phyloP scores from a whole-genome alignment of 2,113 vertebrate species.

The Nothobranchius kuhntae region DNA sequence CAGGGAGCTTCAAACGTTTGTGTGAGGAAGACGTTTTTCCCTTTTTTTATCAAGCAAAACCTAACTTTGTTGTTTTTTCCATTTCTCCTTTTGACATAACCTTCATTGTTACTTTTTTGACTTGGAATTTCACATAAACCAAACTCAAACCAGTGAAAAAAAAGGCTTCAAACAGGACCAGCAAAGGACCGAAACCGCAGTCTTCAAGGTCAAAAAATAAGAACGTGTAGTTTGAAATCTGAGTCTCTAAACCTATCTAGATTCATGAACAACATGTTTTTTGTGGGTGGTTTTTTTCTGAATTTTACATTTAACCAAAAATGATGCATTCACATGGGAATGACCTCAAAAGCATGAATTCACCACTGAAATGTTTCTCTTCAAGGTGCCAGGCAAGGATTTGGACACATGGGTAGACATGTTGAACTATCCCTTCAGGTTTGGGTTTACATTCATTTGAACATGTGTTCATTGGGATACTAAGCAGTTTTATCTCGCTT shows the following conservation, averaged over 20 bases:
- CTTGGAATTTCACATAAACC: background rate
- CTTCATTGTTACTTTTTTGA: too few species aligned
- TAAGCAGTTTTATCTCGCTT: too few species aligned
- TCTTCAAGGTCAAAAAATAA: background rate
- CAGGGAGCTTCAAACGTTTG: too few species aligned
- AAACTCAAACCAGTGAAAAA: too few species aligned
- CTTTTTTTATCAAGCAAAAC: conserved; percentile 21
- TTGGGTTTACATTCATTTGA: background rate
- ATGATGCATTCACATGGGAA: background rate
- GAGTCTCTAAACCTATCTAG: background rate
- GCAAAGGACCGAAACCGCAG: background rate
- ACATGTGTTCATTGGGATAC: background rate
- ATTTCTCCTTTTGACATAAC: background rate
- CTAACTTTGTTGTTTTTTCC: background rate
- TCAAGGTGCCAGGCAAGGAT: background rate
- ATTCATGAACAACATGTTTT: background rate
- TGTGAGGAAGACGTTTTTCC: conserved; percentile 47
- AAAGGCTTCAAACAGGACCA: too few species aligned
- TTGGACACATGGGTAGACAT: background rate
- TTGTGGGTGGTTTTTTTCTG: background rate
- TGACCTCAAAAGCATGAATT: background rate
- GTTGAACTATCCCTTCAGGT: background rate
- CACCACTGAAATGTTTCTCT: background rate
- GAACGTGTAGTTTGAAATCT: background rate
- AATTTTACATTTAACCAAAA: background rate